Evolutionary conservation across 2,113 vertebrate species (phyloP), one percentile per base, ranked within the genome.

Genomic region (Dissostichus mawsoni): DNA sequence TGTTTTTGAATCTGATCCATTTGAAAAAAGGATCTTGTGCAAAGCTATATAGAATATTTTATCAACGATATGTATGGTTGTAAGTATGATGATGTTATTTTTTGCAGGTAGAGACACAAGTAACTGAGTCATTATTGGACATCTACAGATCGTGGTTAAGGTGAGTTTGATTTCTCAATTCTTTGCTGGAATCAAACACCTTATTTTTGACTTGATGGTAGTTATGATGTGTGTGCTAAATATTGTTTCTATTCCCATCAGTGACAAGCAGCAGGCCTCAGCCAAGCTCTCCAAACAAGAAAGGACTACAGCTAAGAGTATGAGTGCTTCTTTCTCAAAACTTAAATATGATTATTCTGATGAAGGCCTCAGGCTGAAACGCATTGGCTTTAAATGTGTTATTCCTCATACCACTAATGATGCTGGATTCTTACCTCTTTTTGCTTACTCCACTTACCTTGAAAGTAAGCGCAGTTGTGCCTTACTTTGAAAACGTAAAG

Each of bases 101-200:
- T 23, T 50, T 78, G 11, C 78, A 93, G 87, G 78, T 0, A 36
- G 73, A 71, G 8, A 41, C 74, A 62, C 11, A 76, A 11, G 7
- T 33, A 71, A 58, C 81, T 1, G 9, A 64, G 0, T 90, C 93
- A 4, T 82, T 95, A 69, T 25, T 79, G 2, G 91, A 95, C 33
- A 94, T 95, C 63, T 95, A 94, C 81, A 88, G 36, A 17, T 89
- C 66, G 7, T 95, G 94, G 94, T 69, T 87, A 8, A 90, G 87
- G 94, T 95, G 66, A 90, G 93, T 85, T 57, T 33, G 33, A 25
- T 33, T 23, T 75, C 41, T 41, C 25, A 41, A 0, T 36, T n/a
- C 1, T 29, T 68, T 59, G 23, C 11, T 25, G 17, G 12, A 59
- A 3, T 50, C 13, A 36, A 18, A 41, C 10, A 16, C 1, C 11